Evolutionary conservation across 2,113 vertebrate genomes (phyloP).

Genomic region (Anoura caudifer): DNA sequence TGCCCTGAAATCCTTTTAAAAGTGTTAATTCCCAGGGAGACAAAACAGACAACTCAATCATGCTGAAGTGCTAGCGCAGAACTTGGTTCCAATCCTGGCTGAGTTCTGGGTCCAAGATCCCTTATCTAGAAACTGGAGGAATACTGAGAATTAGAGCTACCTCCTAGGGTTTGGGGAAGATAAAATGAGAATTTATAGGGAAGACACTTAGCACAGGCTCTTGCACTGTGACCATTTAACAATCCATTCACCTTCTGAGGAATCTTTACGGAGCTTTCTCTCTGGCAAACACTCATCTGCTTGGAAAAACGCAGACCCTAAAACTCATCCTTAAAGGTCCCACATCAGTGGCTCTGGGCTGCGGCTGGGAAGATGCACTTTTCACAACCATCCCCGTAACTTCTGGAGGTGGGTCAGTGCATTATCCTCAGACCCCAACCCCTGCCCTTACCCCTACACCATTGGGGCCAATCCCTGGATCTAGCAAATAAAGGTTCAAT

Average conservation of each 20-base stretch:
- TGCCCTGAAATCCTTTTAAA: slow-evolving; percentile 34
- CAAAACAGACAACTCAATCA: background rate
- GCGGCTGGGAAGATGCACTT: background rate
- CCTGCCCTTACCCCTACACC: background rate
- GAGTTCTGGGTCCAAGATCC: background rate
- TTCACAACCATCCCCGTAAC: background rate
- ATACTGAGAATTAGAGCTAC: background rate
- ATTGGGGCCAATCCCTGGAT: background rate
- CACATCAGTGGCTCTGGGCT: background rate
- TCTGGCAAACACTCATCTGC: background rate
- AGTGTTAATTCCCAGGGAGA: background rate
- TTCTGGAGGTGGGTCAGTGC: background rate
- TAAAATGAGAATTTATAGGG: background rate
- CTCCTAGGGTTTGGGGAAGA: background rate
- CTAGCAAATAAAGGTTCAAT: background rate
- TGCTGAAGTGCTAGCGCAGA: background rate
- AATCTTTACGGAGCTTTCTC: background rate
- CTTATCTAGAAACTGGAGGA: background rate
- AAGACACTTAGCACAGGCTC: background rate
- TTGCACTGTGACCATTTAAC: background rate
- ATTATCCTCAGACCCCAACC: background rate
- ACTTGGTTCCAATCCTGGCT: background rate
- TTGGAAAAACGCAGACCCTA: background rate
- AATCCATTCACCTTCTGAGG: background rate
- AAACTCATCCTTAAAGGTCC: background rate